Evolutionary conservation across 2,797 vertebrate species (phyloP), one percentile per base, ranked within the genome.

Genomic region (Tinamus major): DNA sequence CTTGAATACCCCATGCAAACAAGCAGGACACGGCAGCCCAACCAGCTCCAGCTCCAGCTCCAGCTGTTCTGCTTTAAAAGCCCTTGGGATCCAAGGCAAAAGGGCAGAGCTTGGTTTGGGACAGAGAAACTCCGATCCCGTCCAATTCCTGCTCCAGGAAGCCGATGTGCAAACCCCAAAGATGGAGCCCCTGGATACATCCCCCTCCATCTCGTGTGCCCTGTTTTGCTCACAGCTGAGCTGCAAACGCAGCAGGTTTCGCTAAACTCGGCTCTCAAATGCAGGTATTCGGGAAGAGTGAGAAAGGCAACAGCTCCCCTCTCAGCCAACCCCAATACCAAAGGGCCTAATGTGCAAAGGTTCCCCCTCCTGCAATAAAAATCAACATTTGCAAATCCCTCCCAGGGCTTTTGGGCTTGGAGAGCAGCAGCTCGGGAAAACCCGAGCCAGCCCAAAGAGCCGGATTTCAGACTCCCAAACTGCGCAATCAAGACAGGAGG

Each of bases 101-200:
- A 58, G 37, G 74, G 59, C 79, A 82, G 63, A 85, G 71, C 75
- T 70, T 27, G 69, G 81, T 69, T 64, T 59, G 71, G 71, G 81
- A 48, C 24, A 68, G 39, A 68, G 78, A 35, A 89, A 35, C 31
- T 71, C 65, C 37, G 44, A 29, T 83, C 77, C 21, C 37, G 80
- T 68, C 76, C 79, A 77, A 6, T 70, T 82, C 64, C 90, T 77
- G 75, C 71, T 92, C 31, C 92, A 78, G 81, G 87, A 95, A 93
- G 84, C 71, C 35, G 7, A 70, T 71, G 13, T 87, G 55, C 86
- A 91, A 59, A 72, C 89, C 67, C 9, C 5, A 23, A 31, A n/a
- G 75, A 86, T 75, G 89, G 91, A 77, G 79, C 81, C 77, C 75
- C 56, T 24, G 0, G 8, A 62, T 3, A 19, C 0, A 4, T 46